Percentiles rank a stretch among this genome's conserved stretches.
Conservation (phyloP, 2,113 vertebrate genomes). For the Riparia riparia region DNA sequence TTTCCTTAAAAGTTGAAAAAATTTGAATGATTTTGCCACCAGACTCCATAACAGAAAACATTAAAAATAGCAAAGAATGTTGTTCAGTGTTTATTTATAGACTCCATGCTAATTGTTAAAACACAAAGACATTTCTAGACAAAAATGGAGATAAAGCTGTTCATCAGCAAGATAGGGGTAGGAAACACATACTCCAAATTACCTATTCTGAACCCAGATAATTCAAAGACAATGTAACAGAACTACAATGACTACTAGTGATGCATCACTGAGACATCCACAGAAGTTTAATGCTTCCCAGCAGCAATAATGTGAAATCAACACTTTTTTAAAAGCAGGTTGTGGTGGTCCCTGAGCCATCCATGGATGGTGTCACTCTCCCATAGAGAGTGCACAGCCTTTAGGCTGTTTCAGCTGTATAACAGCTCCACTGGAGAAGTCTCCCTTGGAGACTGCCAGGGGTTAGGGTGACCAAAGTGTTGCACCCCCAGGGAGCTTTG, state of each 20-base stretch:
- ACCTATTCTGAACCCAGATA: not conserved
- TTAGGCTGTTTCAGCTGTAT: too few relatives aligned
- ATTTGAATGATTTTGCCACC: slow-evolving; percentile 34
- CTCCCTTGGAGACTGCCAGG: too few relatives aligned
- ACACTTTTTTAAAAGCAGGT: not conserved
- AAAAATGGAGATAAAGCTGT: not conserved
- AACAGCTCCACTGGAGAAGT: too few relatives aligned
- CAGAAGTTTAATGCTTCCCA: not conserved
- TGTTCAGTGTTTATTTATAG: slow-evolving; percentile 6
- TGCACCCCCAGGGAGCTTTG: too few relatives aligned
- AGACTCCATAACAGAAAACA: not conserved
- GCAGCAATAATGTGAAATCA: not conserved
- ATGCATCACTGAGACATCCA: not conserved
- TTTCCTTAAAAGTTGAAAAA: slow-evolving; percentile 68
- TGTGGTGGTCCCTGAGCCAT: too few relatives aligned
- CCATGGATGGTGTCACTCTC: too few relatives aligned
- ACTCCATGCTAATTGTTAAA: not conserved
- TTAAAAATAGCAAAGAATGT: slow-evolving; percentile 47
- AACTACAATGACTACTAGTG: not conserved
- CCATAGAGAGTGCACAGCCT: too few relatives aligned
- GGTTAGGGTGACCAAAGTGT: too few relatives aligned
- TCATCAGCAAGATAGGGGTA: not conserved
- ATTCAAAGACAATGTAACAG: not conserved
- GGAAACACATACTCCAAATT: not conserved
- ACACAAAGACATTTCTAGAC: not conserved